phyloP scores from a whole-genome alignment of 2,888 invertebrate genomes.

The Chouioia cunea region DNA sequence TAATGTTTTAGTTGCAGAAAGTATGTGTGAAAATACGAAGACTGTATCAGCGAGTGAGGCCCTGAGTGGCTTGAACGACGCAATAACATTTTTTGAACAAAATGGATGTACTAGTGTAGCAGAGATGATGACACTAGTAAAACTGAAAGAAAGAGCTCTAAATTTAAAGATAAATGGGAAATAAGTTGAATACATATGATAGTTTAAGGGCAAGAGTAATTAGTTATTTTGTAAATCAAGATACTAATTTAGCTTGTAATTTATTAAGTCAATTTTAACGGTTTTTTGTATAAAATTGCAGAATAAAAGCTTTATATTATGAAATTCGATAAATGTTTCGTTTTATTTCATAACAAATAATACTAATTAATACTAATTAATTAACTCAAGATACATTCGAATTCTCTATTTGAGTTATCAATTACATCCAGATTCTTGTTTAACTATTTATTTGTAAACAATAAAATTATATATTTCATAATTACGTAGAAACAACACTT shows the following conservation, averaged over 20 bases:
- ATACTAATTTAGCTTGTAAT: slow-evolving; percentile 30
- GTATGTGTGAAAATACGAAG: slow-evolving; percentile 37
- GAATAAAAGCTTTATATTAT: slow-evolving; percentile 28
- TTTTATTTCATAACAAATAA: too few relatives aligned
- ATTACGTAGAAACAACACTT: too few relatives aligned
- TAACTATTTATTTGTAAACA: too few relatives aligned
- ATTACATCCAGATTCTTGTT: too few relatives aligned
- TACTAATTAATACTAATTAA: too few relatives aligned
- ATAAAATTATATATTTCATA: too few relatives aligned
- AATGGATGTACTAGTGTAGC: slow-evolving; percentile 33
- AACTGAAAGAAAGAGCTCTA: slow-evolving; percentile 41
- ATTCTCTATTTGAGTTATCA: too few relatives aligned
- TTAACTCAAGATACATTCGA: too few relatives aligned
- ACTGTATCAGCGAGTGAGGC: slow-evolving; percentile 36
- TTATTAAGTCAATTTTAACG: slow-evolving; percentile 32
- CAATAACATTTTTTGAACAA: slow-evolving; percentile 40
- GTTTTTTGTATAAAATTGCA: slow-evolving; percentile 37
- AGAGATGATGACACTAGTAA: slow-evolving; percentile 41
- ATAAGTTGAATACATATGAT: slow-evolving; percentile 12
- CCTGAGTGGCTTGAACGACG: slow-evolving; percentile 34
- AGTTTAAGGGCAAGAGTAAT: slow-evolving; percentile 14
- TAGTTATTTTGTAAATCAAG: slow-evolving; percentile 28
- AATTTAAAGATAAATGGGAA: slow-evolving; percentile 38
- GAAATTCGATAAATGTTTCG: too few relatives aligned
- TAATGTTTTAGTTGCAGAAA: slow-evolving; percentile 34